A percentile compares a stretch with the other conserved stretches of the same genome.
Conservation (phyloP, 2,113 vertebrate species). For the Stictonetta naevosa region DNA sequence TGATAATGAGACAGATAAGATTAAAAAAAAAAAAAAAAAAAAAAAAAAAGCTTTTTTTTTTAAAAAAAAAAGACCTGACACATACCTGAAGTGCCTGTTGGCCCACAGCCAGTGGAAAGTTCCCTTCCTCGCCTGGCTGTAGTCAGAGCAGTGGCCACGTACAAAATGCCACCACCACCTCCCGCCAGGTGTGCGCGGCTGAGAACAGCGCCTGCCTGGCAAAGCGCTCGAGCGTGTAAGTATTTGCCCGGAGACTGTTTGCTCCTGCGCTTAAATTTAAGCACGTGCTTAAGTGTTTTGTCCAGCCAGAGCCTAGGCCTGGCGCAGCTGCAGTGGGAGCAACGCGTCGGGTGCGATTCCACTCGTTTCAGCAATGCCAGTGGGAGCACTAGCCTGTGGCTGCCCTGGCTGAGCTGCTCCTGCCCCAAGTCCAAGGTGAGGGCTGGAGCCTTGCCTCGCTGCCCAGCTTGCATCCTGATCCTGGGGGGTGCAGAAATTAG, state of each 20-base stretch:
- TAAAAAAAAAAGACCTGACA: constrained; percentile 2
- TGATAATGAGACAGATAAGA: constrained; percentile 73
- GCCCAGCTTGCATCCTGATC: not conserved
- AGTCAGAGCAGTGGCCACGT: constrained; percentile 24
- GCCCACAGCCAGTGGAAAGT: constrained; percentile 59
- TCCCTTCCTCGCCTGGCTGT: constrained; percentile 13
- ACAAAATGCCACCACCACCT: constrained; percentile 24
- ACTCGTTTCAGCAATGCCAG: constrained; percentile 48
- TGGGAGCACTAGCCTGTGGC: not conserved
- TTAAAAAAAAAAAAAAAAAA: not conserved
- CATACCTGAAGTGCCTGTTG: constrained; percentile 52
- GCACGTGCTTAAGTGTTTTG: constrained; percentile 51
- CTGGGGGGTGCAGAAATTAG: not conserved
- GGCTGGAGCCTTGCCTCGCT: fast-evolving
- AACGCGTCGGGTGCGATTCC: not conserved
- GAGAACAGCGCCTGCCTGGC: constrained; percentile 37
- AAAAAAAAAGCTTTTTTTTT: not conserved
- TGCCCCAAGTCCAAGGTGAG: not conserved
- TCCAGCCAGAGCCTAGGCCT: not conserved
- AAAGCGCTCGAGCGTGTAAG: constrained; percentile 35
- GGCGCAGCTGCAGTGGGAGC: not conserved
- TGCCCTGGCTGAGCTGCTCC: not conserved
- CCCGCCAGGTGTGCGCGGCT: constrained; percentile 6
- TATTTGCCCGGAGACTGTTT: constrained; percentile 52
- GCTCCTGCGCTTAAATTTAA: constrained; percentile 51